Evolutionary conservation across 2,888 invertebrate genomes (phyloP).

Genomic region (Lasioglossum vierecki): DNA sequence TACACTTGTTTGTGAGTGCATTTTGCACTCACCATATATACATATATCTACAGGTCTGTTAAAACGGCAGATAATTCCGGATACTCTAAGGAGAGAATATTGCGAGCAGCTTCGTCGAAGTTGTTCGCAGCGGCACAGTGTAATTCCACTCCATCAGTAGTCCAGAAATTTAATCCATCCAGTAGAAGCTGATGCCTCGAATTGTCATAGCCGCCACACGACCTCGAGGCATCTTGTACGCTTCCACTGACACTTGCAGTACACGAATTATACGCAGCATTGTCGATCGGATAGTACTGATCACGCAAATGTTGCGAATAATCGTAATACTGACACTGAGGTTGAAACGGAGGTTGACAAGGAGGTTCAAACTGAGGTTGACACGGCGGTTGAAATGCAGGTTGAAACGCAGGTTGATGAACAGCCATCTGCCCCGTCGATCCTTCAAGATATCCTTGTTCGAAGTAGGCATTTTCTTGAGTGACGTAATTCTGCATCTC

Average conservation of each 20-base stretch:
- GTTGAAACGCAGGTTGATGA: slow-evolving; percentile 1
- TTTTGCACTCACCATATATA: too few species aligned
- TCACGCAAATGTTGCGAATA: slow-evolving; percentile 24
- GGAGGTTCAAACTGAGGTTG: too few species aligned
- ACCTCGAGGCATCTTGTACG: background rate
- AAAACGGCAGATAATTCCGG: background rate
- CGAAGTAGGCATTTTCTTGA: background rate
- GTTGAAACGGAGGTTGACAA: too few species aligned
- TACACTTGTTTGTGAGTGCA: too few species aligned
- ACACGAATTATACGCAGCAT: slow-evolving; percentile 4
- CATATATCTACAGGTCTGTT: slow-evolving; percentile 16
- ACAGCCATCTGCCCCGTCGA: background rate
- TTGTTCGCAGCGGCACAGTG: background rate
- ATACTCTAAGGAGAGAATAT: slow-evolving; percentile 11
- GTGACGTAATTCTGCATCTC: background rate
- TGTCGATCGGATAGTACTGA: background rate
- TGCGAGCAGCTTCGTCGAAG: slow-evolving; percentile 30
- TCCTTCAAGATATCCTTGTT: background rate
- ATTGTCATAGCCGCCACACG: background rate
- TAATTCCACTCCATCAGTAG: background rate
- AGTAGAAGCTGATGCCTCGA: background rate
- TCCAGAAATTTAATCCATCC: slow-evolving; percentile 26
- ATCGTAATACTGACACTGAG: background rate
- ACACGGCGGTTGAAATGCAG: too few species aligned
- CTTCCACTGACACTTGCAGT: background rate